These are phyloP conservation scores for Oncorhynchus kisutch DNA, from an alignment of 2,113 vertebrate genomes.

Conservation along the genomic window DNA sequence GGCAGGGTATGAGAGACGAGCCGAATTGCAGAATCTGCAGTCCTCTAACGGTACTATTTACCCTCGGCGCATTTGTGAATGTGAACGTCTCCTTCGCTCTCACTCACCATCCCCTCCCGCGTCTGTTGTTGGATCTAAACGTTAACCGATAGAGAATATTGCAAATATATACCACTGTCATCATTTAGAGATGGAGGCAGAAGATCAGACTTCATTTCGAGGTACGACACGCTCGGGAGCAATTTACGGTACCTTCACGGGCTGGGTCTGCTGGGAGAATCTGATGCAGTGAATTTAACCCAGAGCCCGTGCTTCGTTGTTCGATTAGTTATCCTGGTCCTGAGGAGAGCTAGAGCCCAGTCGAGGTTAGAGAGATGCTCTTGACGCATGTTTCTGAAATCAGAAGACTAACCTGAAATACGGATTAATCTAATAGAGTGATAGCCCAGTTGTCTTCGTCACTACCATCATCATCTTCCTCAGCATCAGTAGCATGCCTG, in stretches of 20 bases:
- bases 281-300: constrained; percentile 43
- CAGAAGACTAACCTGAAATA: too few relatives aligned
- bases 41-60: constrained; percentile 41
- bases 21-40: constrained; percentile 55
- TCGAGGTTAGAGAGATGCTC: neutral
- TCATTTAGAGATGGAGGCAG: neutral
- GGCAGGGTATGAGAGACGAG: constrained; percentile 45
- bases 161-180: neutral
- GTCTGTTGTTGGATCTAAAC: neutral
- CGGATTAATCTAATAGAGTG: too few relatives aligned
- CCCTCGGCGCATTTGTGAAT: neutral
- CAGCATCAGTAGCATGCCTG: too few relatives aligned
- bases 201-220: constrained; percentile 12
- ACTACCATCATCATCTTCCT: too few relatives aligned
- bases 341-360: constrained; percentile 8
- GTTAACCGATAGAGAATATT: constrained; percentile 8
- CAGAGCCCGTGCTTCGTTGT: constrained; percentile 38
- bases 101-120: too few relatives aligned
- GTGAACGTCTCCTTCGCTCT: neutral
- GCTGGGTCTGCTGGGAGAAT: neutral
- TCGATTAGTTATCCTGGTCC: constrained; percentile 61
- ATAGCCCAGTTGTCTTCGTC: too few relatives aligned
- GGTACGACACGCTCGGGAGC: constrained; percentile 18
- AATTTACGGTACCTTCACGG: constrained; percentile 27
- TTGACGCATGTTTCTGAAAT: neutral